These are phyloP conservation scores for Circaetus cinerascens DNA, from an alignment of 2,113 vertebrate genomes.

Conservation along the genomic window DNA sequence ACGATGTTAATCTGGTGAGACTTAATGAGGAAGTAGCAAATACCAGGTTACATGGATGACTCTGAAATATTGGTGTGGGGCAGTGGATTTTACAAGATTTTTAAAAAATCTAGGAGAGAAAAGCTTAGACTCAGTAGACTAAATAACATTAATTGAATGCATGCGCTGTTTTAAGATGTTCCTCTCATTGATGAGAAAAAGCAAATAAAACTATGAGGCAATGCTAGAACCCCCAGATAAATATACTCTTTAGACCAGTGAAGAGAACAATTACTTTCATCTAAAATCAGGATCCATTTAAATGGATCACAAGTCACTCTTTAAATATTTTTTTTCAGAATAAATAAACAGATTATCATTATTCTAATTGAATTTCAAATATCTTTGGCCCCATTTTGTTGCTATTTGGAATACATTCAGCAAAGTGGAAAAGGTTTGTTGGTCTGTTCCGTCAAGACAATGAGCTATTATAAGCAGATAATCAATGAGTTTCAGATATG, in stretches of 20 bases:
- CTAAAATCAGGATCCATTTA: neutral
- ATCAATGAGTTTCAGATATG: slow-evolving; percentile 21
- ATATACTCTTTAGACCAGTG: neutral
- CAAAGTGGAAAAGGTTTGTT: neutral
- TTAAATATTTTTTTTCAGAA: neutral
- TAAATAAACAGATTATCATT: neutral
- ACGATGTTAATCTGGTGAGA: neutral
- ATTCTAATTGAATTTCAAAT: neutral
- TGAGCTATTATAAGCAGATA: neutral
- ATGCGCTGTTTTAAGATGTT: neutral
- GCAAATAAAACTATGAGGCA: neutral
- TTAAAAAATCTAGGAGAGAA: neutral
- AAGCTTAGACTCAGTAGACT: neutral
- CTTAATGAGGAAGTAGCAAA: neutral
- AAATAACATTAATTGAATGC: neutral
- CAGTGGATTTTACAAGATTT: neutral
- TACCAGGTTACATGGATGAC: neutral
- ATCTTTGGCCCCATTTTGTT: neutral
- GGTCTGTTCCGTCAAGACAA: neutral
- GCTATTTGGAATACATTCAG: neutral
- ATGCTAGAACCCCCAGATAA: neutral
- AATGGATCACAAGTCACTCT: neutral
- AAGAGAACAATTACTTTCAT: neutral
- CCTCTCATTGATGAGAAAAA: neutral
- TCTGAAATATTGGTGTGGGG: neutral